These are phyloP conservation scores for Ricordea florida DNA, from an alignment of 92 coral and sea anemone species.

Conservation along the genomic window DNA sequence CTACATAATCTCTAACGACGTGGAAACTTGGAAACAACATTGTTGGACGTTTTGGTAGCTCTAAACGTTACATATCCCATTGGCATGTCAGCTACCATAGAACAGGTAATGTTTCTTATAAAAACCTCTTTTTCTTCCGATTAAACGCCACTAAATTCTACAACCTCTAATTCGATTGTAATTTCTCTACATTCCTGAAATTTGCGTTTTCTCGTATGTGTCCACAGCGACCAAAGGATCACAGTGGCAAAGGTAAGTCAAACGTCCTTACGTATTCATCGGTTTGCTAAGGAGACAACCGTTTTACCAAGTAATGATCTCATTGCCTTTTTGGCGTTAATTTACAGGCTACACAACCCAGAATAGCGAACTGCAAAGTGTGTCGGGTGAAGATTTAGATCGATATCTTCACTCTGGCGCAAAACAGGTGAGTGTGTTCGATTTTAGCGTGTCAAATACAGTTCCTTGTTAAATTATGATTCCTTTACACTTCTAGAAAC, in stretches of 20 bases:
- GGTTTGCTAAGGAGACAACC: background rate
- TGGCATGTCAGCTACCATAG: constrained; percentile 93
- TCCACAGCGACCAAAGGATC: constrained; percentile 93
- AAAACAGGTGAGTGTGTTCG: constrained; percentile 77
- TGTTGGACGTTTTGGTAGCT: constrained; percentile 25
- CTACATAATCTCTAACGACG: constrained; percentile 57
- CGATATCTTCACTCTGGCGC: constrained; percentile 86
- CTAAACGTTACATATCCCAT: constrained; percentile 16
- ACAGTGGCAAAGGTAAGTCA: constrained; percentile 79
- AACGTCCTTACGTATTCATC: background rate
- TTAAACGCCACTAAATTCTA: constrained; percentile 26
- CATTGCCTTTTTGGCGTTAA: background rate
- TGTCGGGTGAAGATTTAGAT: constrained; percentile 82
- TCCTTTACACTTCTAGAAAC: background rate
- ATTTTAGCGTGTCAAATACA: too few species aligned
- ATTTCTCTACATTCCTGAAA: constrained; percentile 40
- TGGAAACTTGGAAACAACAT: background rate
- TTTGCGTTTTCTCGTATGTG: constrained; percentile 27
- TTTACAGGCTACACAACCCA: constrained; percentile 81
- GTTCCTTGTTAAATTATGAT: background rate
- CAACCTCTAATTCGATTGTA: constrained; percentile 39
- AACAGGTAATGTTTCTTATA: constrained; percentile 68
- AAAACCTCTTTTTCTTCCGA: constrained; percentile 3
- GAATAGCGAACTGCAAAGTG: constrained; percentile 84
- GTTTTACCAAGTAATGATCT: background rate